Evolutionary conservation across 2,888 invertebrate species (phyloP).

Genomic region (Thymelicus acteon): DNA sequence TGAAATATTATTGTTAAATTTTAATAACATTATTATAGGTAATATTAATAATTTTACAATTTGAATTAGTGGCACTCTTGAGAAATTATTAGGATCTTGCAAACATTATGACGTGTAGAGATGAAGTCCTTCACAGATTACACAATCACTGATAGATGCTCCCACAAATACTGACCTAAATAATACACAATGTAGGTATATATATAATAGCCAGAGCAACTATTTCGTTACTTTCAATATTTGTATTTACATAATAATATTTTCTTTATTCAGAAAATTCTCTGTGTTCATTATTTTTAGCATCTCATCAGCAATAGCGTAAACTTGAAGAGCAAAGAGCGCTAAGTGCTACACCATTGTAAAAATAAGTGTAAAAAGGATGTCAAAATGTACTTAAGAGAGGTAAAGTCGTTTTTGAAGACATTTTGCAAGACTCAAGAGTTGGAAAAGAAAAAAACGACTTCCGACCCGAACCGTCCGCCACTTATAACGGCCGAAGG

Average conservation of each 20-base stretch:
- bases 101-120: too few relatives aligned
- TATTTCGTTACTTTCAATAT: too few relatives aligned
- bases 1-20: too few relatives aligned
- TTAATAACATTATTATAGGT: too few relatives aligned
- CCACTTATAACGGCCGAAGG: conserved; percentile 72
- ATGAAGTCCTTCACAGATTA: too few relatives aligned
- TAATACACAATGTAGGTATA: too few relatives aligned
- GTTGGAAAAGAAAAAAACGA: conserved; percentile 71
- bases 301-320: conserved; percentile 48
- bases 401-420: conserved; percentile 76
- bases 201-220: too few relatives aligned
- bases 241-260: conserved; percentile 10
- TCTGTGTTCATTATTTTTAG: conserved; percentile 26
- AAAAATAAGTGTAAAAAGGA: conserved; percentile 61
- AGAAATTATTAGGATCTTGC: too few relatives aligned
- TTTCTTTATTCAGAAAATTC: neutral
- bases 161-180: too few relatives aligned
- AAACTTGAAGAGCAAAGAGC: conserved; percentile 46
- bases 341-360: conserved; percentile 65
- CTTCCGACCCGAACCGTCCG: conserved; percentile 69
- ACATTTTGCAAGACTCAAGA: conserved; percentile 78
- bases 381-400: conserved; percentile 74
- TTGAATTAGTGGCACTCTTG: too few relatives aligned
- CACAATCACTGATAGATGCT: too few relatives aligned
- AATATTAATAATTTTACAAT: too few relatives aligned